Conservation (phyloP, 1,140 invertebrate genomes). For the Lamellibrachia luymesi region DNA sequence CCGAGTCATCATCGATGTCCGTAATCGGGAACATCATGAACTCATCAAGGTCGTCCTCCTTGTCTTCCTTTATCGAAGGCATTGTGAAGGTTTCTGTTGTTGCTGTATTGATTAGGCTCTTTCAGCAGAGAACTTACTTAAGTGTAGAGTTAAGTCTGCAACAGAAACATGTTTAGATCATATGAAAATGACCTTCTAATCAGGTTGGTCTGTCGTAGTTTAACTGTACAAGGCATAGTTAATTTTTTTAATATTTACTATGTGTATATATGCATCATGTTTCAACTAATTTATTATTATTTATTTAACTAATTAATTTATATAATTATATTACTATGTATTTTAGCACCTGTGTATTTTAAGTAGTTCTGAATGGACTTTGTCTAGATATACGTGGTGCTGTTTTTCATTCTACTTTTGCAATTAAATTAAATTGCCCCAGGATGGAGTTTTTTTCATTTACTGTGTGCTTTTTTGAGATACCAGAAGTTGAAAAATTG, state of each 20-base stretch:
- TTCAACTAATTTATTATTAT: too few species aligned
- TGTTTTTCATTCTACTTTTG: too few species aligned
- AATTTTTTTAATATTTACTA: neutral
- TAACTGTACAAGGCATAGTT: neutral
- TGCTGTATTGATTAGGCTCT: neutral
- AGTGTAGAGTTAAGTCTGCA: neutral
- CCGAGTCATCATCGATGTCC: constrained; percentile 9
- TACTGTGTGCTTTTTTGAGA: too few species aligned
- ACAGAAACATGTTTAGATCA: neutral
- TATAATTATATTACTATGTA: too few species aligned
- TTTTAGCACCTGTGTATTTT: too few species aligned
- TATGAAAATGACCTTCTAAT: neutral
- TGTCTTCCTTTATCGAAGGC: neutral
- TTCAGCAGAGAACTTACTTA: neutral
- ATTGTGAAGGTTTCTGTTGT: neutral
- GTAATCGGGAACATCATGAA: constrained; percentile 21
- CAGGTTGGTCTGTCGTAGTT: neutral
- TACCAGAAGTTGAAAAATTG: too few species aligned
- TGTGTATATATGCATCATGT: too few species aligned
- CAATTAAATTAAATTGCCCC: too few species aligned
- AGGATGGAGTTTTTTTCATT: too few species aligned
- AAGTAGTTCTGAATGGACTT: too few species aligned
- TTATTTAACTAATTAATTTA: too few species aligned
- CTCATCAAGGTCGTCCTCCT: constrained; percentile 1
- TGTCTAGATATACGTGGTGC: too few species aligned